Base-by-base conservation (phyloP, 2,797 vertebrate species). In the Malurus leucopterus region DNA sequence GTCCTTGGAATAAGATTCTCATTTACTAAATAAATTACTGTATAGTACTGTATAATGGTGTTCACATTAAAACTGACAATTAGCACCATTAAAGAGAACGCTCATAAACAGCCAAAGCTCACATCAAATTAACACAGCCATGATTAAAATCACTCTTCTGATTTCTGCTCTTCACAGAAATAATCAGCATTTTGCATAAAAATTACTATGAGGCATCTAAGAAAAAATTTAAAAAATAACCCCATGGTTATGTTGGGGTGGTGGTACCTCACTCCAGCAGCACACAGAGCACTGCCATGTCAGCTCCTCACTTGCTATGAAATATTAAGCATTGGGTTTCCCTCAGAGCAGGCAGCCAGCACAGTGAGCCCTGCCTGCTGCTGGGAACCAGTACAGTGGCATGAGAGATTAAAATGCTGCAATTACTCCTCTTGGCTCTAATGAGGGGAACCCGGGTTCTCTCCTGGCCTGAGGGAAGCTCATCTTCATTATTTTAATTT, bases 41-140 rank as follows among this genome's bases (percentile, higher is more conserved):
- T 91, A 96, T 93, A 95, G 95, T 91, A 94, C 94, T 90, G 87
- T 94, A 94, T 95, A 95, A 96, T 95, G 93, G 93, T 73, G 59
- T 95, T 96, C 96, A 95, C 93, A 93, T 96, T 96, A 94, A 89
- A 95, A 95, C 95, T 94, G 96, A 95, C 95, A 96, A 96, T 96
- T 96, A 96, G 92, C 89, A 13, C 90, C 93, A 95, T 96, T 95
- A 96, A 95, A 93, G 90, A 58, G 89, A 96, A 96, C 64, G 87
- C 95, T 96, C 93, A 95, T 95, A 95, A 95, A 95, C 94, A 95
- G 93, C 93, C 93, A 93, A 95, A 95, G 93, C 95, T 96, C 94
- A 94, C 92, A 96, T 94, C 90, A 95, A 96, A 96, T 96, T 96
- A 96, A 96, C 93, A 95, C 79, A 95, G 95, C 61, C 94, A 92